These are phyloP conservation scores for Morone chrysops DNA, from an alignment of 2,113 vertebrate genomes.

Conservation along the genomic window DNA sequence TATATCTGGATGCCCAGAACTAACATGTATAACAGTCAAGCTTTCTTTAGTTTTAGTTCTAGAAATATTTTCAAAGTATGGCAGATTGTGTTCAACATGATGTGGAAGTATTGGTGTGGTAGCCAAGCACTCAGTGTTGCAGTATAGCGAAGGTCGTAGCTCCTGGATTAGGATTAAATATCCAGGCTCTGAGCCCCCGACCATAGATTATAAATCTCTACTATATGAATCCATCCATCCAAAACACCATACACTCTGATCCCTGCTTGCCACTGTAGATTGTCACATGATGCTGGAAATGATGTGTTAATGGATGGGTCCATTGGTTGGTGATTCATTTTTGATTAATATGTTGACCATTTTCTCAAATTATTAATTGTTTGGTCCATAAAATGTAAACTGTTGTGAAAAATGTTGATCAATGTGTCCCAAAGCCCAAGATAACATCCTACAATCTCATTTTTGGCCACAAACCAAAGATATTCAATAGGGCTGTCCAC, in stretches of 20 bases:
- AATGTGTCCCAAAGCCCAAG: too few species aligned
- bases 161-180: slow-evolving; percentile 78
- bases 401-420: too few species aligned
- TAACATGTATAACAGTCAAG: too few species aligned
- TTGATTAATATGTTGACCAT: too few species aligned
- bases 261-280: slow-evolving; percentile 1
- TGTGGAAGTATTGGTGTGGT: slow-evolving; percentile 3
- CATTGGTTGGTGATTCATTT: background rate
- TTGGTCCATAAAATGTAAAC: too few species aligned
- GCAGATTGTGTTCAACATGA: background rate
- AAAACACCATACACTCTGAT: slow-evolving; percentile 32
- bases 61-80: background rate
- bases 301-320: slow-evolving; percentile 31
- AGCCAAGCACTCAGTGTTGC: slow-evolving; percentile 10
- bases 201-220: slow-evolving; percentile 69
- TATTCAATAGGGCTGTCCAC: too few species aligned
- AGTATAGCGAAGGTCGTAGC: slow-evolving; percentile 47
- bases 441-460: too few species aligned
- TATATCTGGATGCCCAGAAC: background rate
- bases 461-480: too few species aligned
- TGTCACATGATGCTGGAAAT: slow-evolving; percentile 37
- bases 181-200: slow-evolving; percentile 43
- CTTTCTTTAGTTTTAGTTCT: background rate
- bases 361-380: too few species aligned
- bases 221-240: slow-evolving; percentile 50